phyloP scores from a whole-genome alignment of 2,888 invertebrate species.

The Limnephilus marmoratus region DNA sequence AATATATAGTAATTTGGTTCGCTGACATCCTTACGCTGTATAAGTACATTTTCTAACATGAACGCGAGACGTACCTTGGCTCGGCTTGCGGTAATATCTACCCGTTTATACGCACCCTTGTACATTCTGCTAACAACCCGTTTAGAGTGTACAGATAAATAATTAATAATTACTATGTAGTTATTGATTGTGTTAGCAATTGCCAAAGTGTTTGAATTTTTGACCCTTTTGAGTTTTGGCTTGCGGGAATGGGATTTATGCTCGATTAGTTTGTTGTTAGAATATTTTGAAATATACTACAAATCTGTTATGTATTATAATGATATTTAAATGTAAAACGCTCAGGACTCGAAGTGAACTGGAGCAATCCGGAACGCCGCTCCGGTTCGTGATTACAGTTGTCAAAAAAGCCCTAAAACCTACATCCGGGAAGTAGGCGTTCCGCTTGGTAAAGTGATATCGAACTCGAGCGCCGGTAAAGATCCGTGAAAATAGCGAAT shows the following conservation, averaged over 20 bases:
- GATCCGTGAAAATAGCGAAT: background rate
- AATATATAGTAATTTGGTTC: too few species aligned
- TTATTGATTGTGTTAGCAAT: too few species aligned
- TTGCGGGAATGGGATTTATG: background rate
- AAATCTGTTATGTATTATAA: background rate
- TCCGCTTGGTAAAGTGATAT: background rate
- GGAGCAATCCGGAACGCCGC: background rate
- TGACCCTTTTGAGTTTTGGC: too few species aligned
- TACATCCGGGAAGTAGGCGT: background rate
- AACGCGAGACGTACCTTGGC: too few species aligned
- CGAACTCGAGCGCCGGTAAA: background rate
- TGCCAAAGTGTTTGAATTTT: too few species aligned
- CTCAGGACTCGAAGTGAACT: background rate
- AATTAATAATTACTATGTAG: too few species aligned
- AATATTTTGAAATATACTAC: background rate
- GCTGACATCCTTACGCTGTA: too few species aligned
- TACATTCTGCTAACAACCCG: too few species aligned
- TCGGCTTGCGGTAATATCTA: too few species aligned
- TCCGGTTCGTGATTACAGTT: background rate
- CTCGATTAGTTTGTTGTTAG: background rate
- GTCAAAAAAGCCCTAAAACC: conserved; percentile 2
- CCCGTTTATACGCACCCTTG: too few species aligned
- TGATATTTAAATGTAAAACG: background rate
- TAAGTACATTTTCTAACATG: too few species aligned
- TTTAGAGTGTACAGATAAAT: too few species aligned